These are phyloP conservation scores for Barnardius zonarius DNA, from an alignment of 2,113 vertebrate genomes.

Conservation along the genomic window DNA sequence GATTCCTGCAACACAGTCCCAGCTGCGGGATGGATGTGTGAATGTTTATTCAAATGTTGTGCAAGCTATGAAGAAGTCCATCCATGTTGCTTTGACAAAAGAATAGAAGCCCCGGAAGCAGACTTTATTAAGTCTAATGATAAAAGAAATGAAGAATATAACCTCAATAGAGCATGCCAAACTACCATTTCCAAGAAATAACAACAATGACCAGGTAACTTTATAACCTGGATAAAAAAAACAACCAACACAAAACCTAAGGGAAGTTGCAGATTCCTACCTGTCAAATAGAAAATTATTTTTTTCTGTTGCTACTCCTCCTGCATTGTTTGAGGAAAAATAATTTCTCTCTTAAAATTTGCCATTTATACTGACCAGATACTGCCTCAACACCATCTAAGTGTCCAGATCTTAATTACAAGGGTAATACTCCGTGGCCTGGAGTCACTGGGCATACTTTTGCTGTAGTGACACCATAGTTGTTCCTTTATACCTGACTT, in stretches of 20 bases:
- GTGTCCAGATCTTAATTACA: neutral
- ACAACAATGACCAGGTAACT: neutral
- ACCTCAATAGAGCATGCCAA: neutral
- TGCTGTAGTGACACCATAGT: neutral
- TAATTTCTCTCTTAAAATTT: neutral
- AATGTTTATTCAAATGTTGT: neutral
- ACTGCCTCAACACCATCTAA: neutral
- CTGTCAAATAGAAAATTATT: neutral
- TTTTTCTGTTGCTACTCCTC: neutral
- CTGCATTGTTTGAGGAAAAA: neutral
- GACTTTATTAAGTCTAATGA: neutral
- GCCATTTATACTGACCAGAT: neutral
- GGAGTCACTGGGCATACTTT: neutral
- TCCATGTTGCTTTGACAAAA: neutral
- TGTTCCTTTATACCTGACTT: neutral
- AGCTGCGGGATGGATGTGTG: accelerated
- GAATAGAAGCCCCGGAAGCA: neutral
- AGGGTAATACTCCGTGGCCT: neutral
- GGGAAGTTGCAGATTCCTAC: neutral
- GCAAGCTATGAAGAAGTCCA: neutral
- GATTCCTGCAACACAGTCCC: neutral
- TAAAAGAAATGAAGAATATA: neutral
- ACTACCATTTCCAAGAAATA: neutral
- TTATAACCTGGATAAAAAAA: neutral
- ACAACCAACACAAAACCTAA: neutral